Percentiles rank a stretch among this genome's conserved stretches.
phyloP scores from a whole-genome alignment of 2,888 invertebrate genomes.

The Xestia sexstrigata region DNA sequence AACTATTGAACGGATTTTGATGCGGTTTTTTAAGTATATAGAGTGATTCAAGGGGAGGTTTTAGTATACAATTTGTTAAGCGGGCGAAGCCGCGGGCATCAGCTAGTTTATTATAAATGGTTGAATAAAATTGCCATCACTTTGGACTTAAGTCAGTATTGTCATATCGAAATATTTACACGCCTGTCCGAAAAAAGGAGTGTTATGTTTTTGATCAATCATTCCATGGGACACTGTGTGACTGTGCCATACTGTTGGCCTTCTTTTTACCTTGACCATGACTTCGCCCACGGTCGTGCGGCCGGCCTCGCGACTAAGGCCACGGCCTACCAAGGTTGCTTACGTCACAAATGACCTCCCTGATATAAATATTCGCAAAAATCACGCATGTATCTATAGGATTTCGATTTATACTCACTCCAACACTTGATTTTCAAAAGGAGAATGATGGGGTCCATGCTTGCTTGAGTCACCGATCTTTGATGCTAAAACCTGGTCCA shows the following conservation, averaged over 20 bases:
- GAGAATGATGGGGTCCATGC: conserved; percentile 63
- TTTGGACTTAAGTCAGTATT: background rate
- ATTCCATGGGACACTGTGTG: background rate
- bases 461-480: conserved; percentile 74
- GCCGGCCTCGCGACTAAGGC: conserved; percentile 52
- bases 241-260: conserved; percentile 15
- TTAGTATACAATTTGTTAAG: too few species aligned
- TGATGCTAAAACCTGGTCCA: conserved; percentile 84
- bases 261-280: conserved; percentile 52
- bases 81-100: too few species aligned
- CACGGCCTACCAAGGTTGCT: conserved; percentile 48
- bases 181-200: background rate
- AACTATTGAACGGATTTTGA: too few species aligned
- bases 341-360: conserved; percentile 48
- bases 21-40: too few species aligned
- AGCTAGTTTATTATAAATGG: background rate
- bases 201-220: background rate
- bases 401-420: conserved; percentile 75
- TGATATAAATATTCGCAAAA: conserved; percentile 35
- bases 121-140: background rate
- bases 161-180: background rate
- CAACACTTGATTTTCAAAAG: conserved; percentile 83
- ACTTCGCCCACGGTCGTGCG: conserved; percentile 22
- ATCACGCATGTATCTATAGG: background rate
- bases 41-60: too few species aligned